A percentile compares a stretch with the other conserved stretches of the same genome.
These are phyloP conservation scores for Heteronetta atricapilla DNA, from an alignment of 2,113 vertebrate species.

Conservation along the genomic window DNA sequence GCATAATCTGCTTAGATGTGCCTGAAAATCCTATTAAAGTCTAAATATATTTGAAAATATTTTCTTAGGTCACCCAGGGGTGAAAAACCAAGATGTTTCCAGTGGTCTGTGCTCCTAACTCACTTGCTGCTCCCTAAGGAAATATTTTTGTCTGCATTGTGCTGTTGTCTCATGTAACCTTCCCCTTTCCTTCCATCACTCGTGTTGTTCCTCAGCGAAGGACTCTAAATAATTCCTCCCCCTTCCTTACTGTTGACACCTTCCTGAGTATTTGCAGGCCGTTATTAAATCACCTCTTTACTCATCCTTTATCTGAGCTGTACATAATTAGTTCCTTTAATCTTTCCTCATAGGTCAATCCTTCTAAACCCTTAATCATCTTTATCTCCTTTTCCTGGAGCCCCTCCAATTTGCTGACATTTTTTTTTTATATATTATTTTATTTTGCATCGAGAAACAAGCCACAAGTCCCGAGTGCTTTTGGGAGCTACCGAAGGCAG, in stretches of 20 bases:
- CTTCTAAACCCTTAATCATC: slow-evolving; percentile 70
- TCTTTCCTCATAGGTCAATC: slow-evolving; percentile 75
- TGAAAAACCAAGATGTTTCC: neutral
- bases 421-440: neutral
- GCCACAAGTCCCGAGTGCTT: neutral
- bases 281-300: slow-evolving; percentile 70
- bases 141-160: neutral
- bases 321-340: slow-evolving; percentile 76
- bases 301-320: slow-evolving; percentile 72
- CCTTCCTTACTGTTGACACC: slow-evolving; percentile 41
- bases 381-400: slow-evolving; percentile 66
- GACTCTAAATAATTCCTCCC: slow-evolving; percentile 42
- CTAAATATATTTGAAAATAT: neutral
- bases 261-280: slow-evolving; percentile 60
- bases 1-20: neutral
- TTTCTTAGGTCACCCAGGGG: neutral
- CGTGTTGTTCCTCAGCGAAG: neutral
- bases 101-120: neutral
- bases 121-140: neutral
- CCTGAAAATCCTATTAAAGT: slow-evolving; percentile 46
- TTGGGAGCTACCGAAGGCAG: neutral
- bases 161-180: neutral
- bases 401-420: slow-evolving; percentile 51
- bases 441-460: slow-evolving; percentile 21
- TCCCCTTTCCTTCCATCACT: neutral